These are phyloP conservation scores for Tachina lurida DNA, from an alignment of 2,888 invertebrate species.

Conservation along the genomic window DNA sequence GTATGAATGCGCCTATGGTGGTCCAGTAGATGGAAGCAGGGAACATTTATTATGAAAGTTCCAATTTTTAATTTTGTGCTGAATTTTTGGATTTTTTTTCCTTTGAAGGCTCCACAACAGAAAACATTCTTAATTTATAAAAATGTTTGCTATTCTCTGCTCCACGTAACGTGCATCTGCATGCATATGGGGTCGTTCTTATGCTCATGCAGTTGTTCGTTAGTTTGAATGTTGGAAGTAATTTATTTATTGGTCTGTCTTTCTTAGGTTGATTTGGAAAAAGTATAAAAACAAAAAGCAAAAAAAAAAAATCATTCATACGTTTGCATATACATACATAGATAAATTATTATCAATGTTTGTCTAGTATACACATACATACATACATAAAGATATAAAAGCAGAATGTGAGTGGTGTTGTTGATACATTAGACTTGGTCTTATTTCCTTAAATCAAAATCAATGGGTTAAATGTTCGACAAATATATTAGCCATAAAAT, in stretches of 20 bases:
- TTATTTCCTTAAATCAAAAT: neutral
- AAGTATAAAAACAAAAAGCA: slow-evolving; percentile 26
- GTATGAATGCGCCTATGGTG: slow-evolving; percentile 24
- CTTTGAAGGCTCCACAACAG: slow-evolving; percentile 23
- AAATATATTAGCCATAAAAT: no score
- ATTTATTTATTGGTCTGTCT: slow-evolving; percentile 63
- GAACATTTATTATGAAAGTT: slow-evolving; percentile 67
- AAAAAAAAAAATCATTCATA: neutral
- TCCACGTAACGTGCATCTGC: neutral
- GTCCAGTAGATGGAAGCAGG: slow-evolving; percentile 32
- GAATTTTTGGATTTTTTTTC: neutral
- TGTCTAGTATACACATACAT: neutral
- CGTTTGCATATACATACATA: neutral
- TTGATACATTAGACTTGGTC: neutral
- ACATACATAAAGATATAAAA: neutral
- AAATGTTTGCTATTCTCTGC: slow-evolving; percentile 35
- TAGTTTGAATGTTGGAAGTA: slow-evolving; percentile 18
- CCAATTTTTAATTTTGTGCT: slow-evolving; percentile 45
- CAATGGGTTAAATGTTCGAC: no score
- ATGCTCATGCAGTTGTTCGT: slow-evolving; percentile 3
- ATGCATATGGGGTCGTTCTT: neutral
- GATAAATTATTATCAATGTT: slow-evolving; percentile 34
- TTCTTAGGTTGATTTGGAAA: slow-evolving; percentile 25
- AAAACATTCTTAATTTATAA: slow-evolving; percentile 58
- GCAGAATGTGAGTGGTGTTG: neutral